phyloP scores from a whole-genome alignment of 2,888 invertebrate genomes.

The Anoplius nigerrimus region DNA sequence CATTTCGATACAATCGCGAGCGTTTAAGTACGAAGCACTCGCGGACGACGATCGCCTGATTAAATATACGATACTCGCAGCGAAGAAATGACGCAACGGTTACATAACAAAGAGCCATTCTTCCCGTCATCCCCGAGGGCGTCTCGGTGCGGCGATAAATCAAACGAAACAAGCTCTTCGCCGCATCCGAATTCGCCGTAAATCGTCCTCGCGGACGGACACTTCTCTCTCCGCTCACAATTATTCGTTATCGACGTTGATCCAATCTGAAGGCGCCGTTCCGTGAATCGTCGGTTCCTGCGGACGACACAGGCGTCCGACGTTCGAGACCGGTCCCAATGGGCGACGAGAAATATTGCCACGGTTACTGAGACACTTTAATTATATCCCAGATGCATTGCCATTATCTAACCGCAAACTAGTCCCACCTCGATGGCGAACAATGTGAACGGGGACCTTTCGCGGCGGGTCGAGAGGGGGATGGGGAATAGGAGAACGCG shows the following conservation, averaged over 20 bases:
- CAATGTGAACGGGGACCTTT: constrained; percentile 53
- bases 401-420: constrained; percentile 53
- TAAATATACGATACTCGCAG: too few species aligned
- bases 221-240: background rate
- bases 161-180: too few species aligned
- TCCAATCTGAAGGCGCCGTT: background rate
- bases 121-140: too few species aligned
- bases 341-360: background rate
- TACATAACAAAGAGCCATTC: too few species aligned
- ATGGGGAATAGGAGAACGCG: too few species aligned
- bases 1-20: too few species aligned
- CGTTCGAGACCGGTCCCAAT: background rate
- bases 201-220: background rate
- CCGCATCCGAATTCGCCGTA: background rate
- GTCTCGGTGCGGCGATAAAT: too few species aligned
- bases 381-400: constrained; percentile 46
- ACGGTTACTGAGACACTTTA: constrained; percentile 38
- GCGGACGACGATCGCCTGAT: too few species aligned
- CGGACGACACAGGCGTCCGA: background rate
- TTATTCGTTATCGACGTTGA: background rate
- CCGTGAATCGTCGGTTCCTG: background rate
- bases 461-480: too few species aligned
- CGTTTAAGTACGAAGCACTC: too few species aligned
- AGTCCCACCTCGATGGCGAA: constrained; percentile 50
- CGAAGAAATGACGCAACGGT: too few species aligned